A percentile compares a stretch with the other conserved stretches of the same genome.
Evolutionary conservation across 2,113 vertebrate species (phyloP).

Genomic region (Scolopax mira): DNA sequence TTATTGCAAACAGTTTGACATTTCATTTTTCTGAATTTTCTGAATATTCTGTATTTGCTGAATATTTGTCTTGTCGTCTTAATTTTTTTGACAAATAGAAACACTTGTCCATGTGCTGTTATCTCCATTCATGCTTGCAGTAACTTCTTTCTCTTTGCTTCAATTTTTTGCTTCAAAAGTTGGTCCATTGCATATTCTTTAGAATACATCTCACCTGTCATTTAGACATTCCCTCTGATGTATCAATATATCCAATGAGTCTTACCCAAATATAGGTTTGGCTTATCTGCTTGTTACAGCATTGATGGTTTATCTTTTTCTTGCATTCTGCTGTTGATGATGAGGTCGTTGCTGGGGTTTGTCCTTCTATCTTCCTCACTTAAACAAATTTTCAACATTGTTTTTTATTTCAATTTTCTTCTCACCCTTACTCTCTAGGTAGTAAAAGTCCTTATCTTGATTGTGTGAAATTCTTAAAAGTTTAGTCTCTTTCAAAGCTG

Average conservation of each 20-base stretch:
- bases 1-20: background rate
- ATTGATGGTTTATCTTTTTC: background rate
- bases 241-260: background rate
- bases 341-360: background rate
- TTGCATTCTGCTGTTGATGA: background rate
- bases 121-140: background rate
- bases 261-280: background rate
- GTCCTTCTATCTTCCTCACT: background rate
- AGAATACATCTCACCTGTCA: background rate
- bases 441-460: background rate
- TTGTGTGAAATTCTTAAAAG: background rate
- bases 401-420: background rate
- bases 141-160: background rate
- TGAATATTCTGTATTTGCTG: background rate
- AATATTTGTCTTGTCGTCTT: background rate
- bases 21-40: background rate
- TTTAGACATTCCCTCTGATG: background rate
- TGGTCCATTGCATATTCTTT: background rate
- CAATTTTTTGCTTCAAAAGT: background rate
- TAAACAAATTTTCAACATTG: background rate
- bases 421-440: background rate
- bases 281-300: background rate
- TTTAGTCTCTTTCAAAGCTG: background rate
- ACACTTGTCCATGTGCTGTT: background rate
- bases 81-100: background rate